These are phyloP conservation scores for Glossophaga mutica DNA, from an alignment of 2,797 vertebrate genomes.

Conservation along the genomic window DNA sequence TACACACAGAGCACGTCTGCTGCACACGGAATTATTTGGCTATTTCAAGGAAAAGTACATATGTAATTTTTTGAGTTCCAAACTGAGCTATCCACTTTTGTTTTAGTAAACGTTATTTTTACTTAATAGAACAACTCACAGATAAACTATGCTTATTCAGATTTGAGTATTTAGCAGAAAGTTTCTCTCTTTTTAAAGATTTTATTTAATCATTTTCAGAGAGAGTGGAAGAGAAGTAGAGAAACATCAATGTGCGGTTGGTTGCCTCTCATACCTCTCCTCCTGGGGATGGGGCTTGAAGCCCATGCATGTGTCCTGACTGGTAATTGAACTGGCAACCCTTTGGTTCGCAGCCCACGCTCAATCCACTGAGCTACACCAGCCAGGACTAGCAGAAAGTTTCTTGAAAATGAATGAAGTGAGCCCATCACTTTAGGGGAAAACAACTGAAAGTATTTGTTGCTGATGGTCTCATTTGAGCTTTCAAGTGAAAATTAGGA, in stretches of 20 bases:
- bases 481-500: background rate
- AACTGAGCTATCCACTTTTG: background rate
- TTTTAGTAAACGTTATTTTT: background rate
- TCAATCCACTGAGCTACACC: no score
- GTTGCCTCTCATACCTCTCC: no score
- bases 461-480: background rate
- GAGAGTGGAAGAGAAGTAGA: no score
- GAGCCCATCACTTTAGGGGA: background rate
- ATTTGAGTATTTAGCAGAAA: constrained; percentile 8
- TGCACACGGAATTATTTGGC: background rate
- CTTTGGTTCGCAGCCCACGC: no score
- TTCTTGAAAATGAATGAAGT: constrained; percentile 36
- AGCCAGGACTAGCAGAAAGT: background rate
- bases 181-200: no score
- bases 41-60: background rate
- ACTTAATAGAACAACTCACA: background rate
- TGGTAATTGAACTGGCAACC: no score
- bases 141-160: background rate
- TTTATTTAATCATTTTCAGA: no score
- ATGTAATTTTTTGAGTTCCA: constrained; percentile 23
- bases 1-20: background rate
- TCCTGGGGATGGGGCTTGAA: no score
- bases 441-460: background rate
- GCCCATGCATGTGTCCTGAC: no score
- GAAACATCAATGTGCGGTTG: no score